phyloP scores from a whole-genome alignment of 2,797 vertebrate genomes.

The Propithecus deckenii region DNA sequence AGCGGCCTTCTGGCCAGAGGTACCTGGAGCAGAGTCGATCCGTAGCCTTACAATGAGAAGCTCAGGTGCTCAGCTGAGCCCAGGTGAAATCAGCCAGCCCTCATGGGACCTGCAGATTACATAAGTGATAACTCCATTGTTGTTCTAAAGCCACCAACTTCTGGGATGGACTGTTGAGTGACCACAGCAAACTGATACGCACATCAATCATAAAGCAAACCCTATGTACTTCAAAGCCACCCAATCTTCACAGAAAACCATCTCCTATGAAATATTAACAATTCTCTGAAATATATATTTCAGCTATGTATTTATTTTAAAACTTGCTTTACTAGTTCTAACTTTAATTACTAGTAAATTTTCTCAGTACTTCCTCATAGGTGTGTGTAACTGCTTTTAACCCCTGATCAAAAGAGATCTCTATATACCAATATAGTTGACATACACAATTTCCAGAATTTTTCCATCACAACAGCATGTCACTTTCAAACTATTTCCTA shows the following conservation, averaged over 20 bases:
- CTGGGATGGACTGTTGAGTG: background rate
- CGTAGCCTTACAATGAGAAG: background rate
- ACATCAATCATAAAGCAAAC: background rate
- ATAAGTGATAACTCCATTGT: accelerated
- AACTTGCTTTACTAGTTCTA: background rate
- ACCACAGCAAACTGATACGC: background rate
- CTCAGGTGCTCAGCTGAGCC: background rate
- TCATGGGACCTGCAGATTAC: background rate
- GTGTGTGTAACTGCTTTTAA: background rate
- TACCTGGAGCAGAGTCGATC: accelerated
- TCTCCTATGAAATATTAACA: background rate
- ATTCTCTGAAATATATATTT: background rate
- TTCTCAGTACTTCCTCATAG: background rate
- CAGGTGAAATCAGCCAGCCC: background rate
- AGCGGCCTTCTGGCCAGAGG: background rate
- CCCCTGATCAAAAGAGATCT: background rate
- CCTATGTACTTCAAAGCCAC: background rate
- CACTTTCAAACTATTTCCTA: background rate
- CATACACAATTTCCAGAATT: background rate
- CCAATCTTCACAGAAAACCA: background rate
- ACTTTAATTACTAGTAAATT: background rate
- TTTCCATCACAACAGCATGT: background rate
- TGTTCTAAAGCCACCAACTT: background rate
- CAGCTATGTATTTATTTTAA: background rate
- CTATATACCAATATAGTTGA: background rate